phyloP scores from a whole-genome alignment of 2,797 vertebrate species.

The Allobates femoralis region DNA sequence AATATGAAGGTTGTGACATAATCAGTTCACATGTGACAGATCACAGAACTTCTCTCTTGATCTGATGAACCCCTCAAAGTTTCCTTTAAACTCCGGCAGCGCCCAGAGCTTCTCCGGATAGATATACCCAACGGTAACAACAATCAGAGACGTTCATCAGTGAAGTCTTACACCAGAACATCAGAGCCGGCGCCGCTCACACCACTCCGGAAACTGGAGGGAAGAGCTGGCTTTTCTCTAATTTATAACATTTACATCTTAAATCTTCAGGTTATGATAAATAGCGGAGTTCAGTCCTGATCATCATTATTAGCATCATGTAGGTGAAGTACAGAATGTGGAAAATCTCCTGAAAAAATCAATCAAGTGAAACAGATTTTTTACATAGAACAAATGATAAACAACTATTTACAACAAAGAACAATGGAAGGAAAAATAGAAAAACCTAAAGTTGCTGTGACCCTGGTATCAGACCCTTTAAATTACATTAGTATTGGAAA shows the following conservation, averaged over 20 bases:
- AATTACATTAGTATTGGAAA: no score
- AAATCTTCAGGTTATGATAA: neutral
- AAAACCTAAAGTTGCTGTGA: no score
- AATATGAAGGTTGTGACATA: slow-evolving; percentile 35
- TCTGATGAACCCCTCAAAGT: slow-evolving; percentile 20
- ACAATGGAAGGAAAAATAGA: no score
- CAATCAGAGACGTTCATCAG: slow-evolving; percentile 19
- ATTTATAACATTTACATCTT: neutral
- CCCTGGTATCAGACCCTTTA: no score
- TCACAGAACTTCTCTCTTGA: slow-evolving; percentile 33
- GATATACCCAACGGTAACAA: neutral
- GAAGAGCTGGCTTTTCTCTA: neutral
- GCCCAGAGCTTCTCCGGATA: neutral
- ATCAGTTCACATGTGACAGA: slow-evolving; percentile 38
- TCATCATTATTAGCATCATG: no score
- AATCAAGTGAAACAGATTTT: no score
- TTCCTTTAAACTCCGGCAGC: slow-evolving; percentile 19
- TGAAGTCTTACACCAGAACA: neutral
- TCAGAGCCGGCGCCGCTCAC: neutral
- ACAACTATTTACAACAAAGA: no score
- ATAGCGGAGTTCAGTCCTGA: no score
- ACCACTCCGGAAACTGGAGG: neutral
- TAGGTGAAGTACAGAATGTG: no score
- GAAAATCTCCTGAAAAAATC: no score
- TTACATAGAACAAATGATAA: no score